Evolutionary conservation across 2,797 vertebrate species (phyloP).

Genomic region (Miichthys miiuy): DNA sequence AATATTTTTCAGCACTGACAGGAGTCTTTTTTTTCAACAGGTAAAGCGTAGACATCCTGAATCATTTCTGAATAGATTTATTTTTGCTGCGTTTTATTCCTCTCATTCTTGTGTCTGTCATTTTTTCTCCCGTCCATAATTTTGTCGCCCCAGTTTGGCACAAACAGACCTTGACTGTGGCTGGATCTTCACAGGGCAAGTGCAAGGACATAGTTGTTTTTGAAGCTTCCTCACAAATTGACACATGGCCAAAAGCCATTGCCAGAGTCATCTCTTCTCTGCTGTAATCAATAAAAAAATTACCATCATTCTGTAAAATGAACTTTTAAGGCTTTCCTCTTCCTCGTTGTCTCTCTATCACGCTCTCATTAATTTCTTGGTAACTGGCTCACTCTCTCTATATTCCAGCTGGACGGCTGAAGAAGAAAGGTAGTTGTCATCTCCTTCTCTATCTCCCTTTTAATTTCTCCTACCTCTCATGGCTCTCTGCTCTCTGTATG

Average conservation of each 20-base stretch:
- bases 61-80: slow-evolving; percentile 6
- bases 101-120: not conserved
- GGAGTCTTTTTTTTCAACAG: not conserved
- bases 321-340: slow-evolving; percentile 54
- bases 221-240: slow-evolving; percentile 41
- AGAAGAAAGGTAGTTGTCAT: slow-evolving; percentile 86
- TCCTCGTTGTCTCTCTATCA: slow-evolving; percentile 44
- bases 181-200: slow-evolving; percentile 28
- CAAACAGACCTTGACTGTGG: slow-evolving; percentile 10
- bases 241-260: slow-evolving; percentile 43
- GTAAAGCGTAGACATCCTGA: not conserved
- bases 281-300: slow-evolving; percentile 45
- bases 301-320: slow-evolving; percentile 56
- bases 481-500: slow-evolving; percentile 69
- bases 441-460: slow-evolving; percentile 69
- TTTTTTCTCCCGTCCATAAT: not conserved
- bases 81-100: not conserved
- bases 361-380: slow-evolving; percentile 62
- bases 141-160: slow-evolving; percentile 10
- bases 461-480: slow-evolving; percentile 59
- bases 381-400: slow-evolving; percentile 80
- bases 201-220: slow-evolving; percentile 27
- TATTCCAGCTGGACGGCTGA: slow-evolving; percentile 87
- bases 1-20: not conserved
- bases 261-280: slow-evolving; percentile 31